Base-by-base conservation (phyloP, 2,888 invertebrate species). In the Dastarcus helophoroides region DNA sequence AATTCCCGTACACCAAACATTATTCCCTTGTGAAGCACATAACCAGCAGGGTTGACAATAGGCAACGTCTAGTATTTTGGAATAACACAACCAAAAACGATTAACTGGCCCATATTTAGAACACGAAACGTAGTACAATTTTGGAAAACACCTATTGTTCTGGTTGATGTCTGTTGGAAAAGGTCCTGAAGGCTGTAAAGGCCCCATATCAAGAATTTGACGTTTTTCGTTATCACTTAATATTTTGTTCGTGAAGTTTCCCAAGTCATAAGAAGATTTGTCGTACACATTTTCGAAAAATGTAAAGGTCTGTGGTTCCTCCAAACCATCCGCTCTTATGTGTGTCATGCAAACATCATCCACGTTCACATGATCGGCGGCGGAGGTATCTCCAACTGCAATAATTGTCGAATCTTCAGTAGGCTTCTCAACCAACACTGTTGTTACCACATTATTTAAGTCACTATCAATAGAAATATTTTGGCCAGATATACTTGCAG, bases 181-280 rank as follows among this genome's bases (percentile, higher is more conserved):
- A 29, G 22, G 29, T 5, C 29, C 22, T 22, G 29, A 29, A 29
- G 22, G 22, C 29, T 29, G 29, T 29, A 29, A 21, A 29, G 29
- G 29, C 22, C 33, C 22, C 29, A 31, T 28, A 30, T 31, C 34
- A 31, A 37, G 34, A 31, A 32, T 37, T 16, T 27, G 17, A 15
- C 33, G 33, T 31, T 36, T 33, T 35, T 33, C 38, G 22, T 33
- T 33, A 22, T 37, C 26, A 24, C 33, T 36, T 17, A 36, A 37
- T 34, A 27, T 35, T 14, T 28, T 31, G 26, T 33, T 33, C 22
- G 22, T 33, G 22, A 29, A 36, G 30, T 37, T 35, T 36, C 31
- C 29, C 37, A 35, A 37, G 31, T 37, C 37, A 31, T 35, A 26
- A 35, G 29, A 35, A 36, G 27, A 17, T 34, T 33, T 10, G 14